Conservation (phyloP, 2,113 vertebrate species). For the Tupaia tana region DNA sequence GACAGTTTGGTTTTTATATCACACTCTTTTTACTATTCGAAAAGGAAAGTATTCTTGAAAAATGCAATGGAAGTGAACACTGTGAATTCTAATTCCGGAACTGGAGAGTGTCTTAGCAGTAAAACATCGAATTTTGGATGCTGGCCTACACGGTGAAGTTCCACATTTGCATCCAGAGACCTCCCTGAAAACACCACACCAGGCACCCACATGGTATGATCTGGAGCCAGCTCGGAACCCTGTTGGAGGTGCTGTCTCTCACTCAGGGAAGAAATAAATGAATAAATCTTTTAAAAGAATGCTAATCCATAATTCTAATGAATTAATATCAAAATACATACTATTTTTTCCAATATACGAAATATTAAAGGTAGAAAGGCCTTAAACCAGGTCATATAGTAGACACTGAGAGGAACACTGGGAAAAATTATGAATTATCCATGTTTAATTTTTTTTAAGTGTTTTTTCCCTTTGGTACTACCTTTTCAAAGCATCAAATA, state of each 20-base stretch:
- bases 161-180: no score
- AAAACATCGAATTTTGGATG: no score
- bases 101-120: no score
- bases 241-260: no score
- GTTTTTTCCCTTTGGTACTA: not conserved
- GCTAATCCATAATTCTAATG: not conserved
- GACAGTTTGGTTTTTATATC: not conserved
- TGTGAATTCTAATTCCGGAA: not conserved
- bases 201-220: no score
- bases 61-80: not conserved
- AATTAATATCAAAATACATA: constrained; percentile 33
- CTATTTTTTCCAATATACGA: not conserved
- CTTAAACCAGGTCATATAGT: not conserved
- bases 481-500: constrained; percentile 21
- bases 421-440: not conserved
- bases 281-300: not conserved
- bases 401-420: not conserved
- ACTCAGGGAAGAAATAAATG: no score
- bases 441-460: constrained; percentile 11
- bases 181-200: no score
- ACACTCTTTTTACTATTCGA: not conserved
- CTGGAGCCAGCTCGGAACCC: no score
- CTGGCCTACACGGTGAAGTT: no score
- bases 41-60: not conserved
- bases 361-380: not conserved